Evolutionary conservation across 1,140 invertebrate species (phyloP).

Genomic region (Megalopta genalis): DNA sequence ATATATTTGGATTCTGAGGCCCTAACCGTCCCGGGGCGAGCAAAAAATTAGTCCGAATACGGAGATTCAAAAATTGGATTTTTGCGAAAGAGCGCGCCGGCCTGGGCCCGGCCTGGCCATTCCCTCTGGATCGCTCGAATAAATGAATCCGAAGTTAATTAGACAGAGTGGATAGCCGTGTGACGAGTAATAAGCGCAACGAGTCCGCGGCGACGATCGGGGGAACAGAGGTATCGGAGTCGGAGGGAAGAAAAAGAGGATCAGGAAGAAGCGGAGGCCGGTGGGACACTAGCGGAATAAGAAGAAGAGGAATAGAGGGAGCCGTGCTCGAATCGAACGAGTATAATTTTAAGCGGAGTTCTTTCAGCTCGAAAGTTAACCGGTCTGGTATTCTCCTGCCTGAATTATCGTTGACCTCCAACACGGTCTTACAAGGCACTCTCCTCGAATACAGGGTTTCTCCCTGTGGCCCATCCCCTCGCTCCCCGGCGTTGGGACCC

Average conservation of each 20-base stretch:
- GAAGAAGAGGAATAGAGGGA: constrained; percentile 59
- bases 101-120: too few species aligned
- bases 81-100: too few species aligned
- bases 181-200: background rate
- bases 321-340: constrained; percentile 66
- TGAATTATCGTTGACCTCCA: constrained; percentile 79
- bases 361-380: constrained; percentile 72
- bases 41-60: too few species aligned
- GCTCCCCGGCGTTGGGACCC: constrained; percentile 38
- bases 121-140: too few species aligned
- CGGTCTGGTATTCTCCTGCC: constrained; percentile 69
- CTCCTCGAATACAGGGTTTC: constrained; percentile 51
- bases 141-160: too few species aligned
- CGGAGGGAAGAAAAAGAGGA: background rate
- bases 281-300: constrained; percentile 37
- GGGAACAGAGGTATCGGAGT: constrained; percentile 16
- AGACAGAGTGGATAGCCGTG: too few species aligned
- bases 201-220: background rate
- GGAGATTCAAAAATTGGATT: too few species aligned
- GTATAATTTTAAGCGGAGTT: constrained; percentile 71
- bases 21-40: too few species aligned
- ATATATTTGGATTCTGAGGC: too few species aligned
- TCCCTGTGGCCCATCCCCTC: constrained; percentile 49
- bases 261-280: background rate
- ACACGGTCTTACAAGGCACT: constrained; percentile 74